Evolutionary conservation across 2,113 vertebrate genomes (phyloP).

Genomic region (Trichechus manatus): DNA sequence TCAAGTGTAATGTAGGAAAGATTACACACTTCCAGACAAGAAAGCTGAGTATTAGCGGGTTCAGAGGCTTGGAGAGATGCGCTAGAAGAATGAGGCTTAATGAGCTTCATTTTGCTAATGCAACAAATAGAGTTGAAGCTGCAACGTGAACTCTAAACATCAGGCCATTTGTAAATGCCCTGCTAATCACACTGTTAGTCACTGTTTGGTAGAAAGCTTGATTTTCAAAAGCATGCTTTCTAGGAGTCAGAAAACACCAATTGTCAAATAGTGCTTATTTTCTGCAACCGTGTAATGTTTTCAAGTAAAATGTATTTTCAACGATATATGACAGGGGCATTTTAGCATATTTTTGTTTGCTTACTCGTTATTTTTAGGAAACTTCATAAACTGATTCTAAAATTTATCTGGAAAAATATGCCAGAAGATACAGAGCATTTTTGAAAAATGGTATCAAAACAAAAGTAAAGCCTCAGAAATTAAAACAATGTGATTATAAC

Average conservation of each 20-base stretch:
- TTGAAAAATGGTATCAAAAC: neutral
- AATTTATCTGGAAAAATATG: conserved; percentile 48
- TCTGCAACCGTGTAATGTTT: conserved; percentile 39
- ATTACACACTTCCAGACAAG: conserved; percentile 9
- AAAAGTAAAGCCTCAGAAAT: conserved; percentile 14
- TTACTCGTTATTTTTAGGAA: conserved; percentile 33
- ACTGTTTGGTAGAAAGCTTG: conserved; percentile 18
- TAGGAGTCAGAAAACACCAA: conserved; percentile 36
- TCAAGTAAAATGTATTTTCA: conserved; percentile 45
- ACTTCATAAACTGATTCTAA: neutral
- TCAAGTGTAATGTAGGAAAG: conserved; percentile 61
- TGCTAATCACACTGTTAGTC: conserved; percentile 61
- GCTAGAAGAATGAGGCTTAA: conserved; percentile 73
- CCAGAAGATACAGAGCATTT: conserved; percentile 17
- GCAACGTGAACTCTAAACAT: conserved; percentile 68
- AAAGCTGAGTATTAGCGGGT: conserved; percentile 34
- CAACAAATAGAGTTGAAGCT: conserved; percentile 73
- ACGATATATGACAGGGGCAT: neutral
- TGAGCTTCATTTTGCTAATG: conserved; percentile 76
- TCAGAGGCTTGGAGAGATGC: conserved; percentile 37
- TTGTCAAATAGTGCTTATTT: conserved; percentile 61
- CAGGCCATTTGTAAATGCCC: conserved; percentile 62
- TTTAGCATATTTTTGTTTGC: neutral
- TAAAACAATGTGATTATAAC: neutral
- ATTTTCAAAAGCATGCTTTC: conserved; percentile 54